These are phyloP conservation scores for Aethes cnicana DNA, from an alignment of 2,888 invertebrate species.

Conservation along the genomic window DNA sequence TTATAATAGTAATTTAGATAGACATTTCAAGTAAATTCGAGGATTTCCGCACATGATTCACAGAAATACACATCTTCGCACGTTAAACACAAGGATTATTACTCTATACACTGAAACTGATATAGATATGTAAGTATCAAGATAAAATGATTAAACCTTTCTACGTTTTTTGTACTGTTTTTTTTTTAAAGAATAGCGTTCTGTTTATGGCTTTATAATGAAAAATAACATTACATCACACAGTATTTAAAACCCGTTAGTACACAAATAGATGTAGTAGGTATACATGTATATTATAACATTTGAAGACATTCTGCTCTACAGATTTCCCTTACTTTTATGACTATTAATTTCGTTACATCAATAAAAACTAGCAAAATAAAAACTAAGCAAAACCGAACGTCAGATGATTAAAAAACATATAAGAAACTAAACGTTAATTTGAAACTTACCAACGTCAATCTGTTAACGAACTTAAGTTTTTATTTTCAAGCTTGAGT, in stretches of 20 bases:
- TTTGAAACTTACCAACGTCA: slow-evolving; percentile 2
- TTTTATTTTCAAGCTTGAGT: slow-evolving; percentile 13
- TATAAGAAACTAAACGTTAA: neutral
- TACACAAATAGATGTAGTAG: too few species aligned
- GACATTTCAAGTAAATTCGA: neutral
- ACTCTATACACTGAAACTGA: neutral
- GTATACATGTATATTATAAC: too few species aligned
- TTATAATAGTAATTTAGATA: neutral
- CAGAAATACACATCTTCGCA: neutral
- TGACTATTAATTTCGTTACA: slow-evolving; percentile 13
- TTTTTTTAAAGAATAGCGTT: too few species aligned
- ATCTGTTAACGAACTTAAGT: slow-evolving; percentile 9
- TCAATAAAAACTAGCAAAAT: slow-evolving; percentile 9
- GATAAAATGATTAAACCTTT: too few species aligned
- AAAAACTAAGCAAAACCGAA: too few species aligned
- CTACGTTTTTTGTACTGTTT: neutral
- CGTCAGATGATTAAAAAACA: too few species aligned
- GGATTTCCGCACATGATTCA: neutral
- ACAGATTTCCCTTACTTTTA: slow-evolving; percentile 13
- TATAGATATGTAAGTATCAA: too few species aligned
- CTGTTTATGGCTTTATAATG: too few species aligned
- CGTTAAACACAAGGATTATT: neutral
- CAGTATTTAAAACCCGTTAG: too few species aligned
- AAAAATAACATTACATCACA: too few species aligned
- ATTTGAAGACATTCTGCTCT: slow-evolving; percentile 21